These are phyloP conservation scores for Sigmodon hispidus DNA, from an alignment of 2,113 vertebrate genomes.

Conservation along the genomic window DNA sequence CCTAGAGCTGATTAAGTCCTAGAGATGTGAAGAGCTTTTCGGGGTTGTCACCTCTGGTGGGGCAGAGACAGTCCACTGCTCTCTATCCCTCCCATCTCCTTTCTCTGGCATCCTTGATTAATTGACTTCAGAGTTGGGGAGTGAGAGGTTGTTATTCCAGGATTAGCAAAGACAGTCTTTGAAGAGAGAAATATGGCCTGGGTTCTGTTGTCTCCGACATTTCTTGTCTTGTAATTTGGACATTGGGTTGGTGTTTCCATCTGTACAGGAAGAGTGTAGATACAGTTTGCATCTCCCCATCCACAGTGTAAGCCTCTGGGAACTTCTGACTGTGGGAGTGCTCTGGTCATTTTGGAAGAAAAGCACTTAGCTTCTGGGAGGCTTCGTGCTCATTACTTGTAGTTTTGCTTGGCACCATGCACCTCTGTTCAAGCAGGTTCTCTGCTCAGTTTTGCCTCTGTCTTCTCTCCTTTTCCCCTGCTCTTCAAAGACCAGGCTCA, in stretches of 20 bases:
- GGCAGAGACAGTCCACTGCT: not conserved
- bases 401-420: not conserved
- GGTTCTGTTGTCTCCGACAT: slow-evolving; percentile 1
- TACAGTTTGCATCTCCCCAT: not conserved
- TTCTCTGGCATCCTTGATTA: not conserved
- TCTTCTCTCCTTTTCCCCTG: not conserved
- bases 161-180: not conserved
- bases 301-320: not conserved
- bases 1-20: not conserved
- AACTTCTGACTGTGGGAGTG: not conserved
- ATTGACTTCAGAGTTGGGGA: not conserved
- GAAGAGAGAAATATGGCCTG: not conserved
- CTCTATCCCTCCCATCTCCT: not conserved
- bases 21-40: not conserved
- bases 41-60: not conserved
- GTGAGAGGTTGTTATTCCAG: not conserved
- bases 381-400: not conserved
- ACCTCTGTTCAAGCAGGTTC: not conserved
- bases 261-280: not conserved
- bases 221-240: not conserved
- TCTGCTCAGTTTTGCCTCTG: not conserved
- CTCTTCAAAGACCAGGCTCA: not conserved
- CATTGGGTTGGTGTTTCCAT: slow-evolving; percentile 3
- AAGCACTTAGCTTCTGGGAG: not conserved
- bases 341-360: not conserved